Evolutionary conservation across 2,797 vertebrate species (phyloP).

Genomic region (Alca torda): DNA sequence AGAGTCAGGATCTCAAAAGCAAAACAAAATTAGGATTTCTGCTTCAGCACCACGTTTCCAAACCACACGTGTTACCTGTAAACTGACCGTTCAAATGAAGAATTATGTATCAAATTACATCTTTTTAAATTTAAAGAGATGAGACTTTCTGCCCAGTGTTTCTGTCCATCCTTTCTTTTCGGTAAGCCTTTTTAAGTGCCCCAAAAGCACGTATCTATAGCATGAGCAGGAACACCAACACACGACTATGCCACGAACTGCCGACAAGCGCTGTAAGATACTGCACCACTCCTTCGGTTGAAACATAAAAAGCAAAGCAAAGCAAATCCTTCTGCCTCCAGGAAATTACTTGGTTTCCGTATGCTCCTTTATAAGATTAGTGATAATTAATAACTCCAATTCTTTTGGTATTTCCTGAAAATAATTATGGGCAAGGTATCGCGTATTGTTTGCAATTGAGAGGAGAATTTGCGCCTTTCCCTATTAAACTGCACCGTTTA

Average conservation of each 20-base stretch:
- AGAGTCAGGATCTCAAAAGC: background rate
- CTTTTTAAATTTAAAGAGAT: background rate
- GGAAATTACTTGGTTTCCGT: background rate
- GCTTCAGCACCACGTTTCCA: background rate
- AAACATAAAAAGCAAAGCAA: background rate
- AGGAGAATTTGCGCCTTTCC: background rate
- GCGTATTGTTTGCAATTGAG: background rate
- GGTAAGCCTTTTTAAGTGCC: background rate
- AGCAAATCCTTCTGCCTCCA: background rate
- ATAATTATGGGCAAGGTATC: background rate
- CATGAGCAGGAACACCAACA: background rate
- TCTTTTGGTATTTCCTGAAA: conserved; percentile 16
- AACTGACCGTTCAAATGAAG: background rate
- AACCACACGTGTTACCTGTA: background rate
- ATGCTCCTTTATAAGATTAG: background rate
- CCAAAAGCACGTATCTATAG: background rate
- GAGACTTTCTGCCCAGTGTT: background rate
- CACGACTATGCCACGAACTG: background rate
- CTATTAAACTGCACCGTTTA: background rate
- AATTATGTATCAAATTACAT: background rate
- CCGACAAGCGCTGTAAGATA: background rate
- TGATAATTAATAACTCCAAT: background rate
- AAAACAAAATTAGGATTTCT: background rate
- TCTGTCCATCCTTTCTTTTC: background rate
- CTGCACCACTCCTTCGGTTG: background rate